phyloP scores from a whole-genome alignment of 2,888 invertebrate species.

The Caradrina clavipalpis region DNA sequence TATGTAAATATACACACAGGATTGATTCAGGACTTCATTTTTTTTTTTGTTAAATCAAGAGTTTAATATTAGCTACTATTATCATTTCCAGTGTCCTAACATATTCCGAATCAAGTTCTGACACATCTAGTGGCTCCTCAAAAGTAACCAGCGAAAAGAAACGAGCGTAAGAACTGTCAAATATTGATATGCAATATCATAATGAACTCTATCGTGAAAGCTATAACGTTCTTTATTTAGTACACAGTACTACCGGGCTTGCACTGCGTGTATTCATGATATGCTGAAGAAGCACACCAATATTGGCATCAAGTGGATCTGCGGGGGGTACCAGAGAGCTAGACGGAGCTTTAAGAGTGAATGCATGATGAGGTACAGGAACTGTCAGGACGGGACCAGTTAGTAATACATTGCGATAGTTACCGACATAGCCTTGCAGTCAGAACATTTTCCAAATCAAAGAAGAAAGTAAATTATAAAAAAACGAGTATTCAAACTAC shows the following conservation, averaged over 20 bases:
- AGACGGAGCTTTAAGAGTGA: constrained; percentile 82
- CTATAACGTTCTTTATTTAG: constrained; percentile 61
- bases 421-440: too few species aligned
- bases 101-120: constrained; percentile 3
- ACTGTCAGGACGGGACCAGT: constrained; percentile 88
- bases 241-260: constrained; percentile 71
- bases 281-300: constrained; percentile 76
- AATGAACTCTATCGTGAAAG: neutral
- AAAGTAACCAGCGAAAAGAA: constrained; percentile 73
- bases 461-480: too few species aligned
- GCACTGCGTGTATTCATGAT: constrained; percentile 77
- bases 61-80: neutral
- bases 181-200: neutral
- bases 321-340: constrained; percentile 83
- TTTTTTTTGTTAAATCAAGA: neutral
- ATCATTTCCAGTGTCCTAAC: constrained; percentile 42
- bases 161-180: constrained; percentile 67
- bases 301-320: constrained; percentile 79
- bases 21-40: too few species aligned
- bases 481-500: too few species aligned
- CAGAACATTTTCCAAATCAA: too few species aligned
- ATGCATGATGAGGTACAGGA: constrained; percentile 86
- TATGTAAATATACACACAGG: neutral
- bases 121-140: constrained; percentile 70
- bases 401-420: constrained; percentile 47